Evolutionary conservation across 2,888 invertebrate genomes (phyloP).

Genomic region (Muschampia plurimacula): DNA sequence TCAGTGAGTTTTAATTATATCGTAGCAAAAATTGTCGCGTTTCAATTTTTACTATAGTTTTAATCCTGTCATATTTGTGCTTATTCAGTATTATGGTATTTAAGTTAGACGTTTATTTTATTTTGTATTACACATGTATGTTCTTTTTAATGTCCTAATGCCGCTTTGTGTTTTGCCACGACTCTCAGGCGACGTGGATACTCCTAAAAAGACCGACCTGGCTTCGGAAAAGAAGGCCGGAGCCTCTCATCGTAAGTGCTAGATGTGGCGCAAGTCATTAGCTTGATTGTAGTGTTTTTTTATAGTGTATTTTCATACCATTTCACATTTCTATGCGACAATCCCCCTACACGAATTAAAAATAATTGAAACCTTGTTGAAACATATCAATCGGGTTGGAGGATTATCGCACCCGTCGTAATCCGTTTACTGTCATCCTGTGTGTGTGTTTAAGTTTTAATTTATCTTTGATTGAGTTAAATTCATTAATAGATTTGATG

Average conservation of each 20-base stretch:
- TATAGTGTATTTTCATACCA: constrained; percentile 40
- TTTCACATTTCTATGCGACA: constrained; percentile 34
- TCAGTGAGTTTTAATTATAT: constrained; percentile 71
- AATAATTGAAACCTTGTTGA: constrained; percentile 31
- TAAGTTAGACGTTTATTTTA: constrained; percentile 41
- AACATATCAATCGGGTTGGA: constrained; percentile 24
- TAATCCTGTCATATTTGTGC: constrained; percentile 14
- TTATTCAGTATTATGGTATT: constrained; percentile 27
- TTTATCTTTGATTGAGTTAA: background rate
- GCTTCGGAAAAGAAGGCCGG: constrained; percentile 81
- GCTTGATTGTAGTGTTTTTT: constrained; percentile 50
- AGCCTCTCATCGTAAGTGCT: constrained; percentile 83
- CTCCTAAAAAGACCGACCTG: constrained; percentile 82
- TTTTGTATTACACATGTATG: constrained; percentile 54
- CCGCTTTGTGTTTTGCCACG: constrained; percentile 82
- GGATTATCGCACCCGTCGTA: constrained; percentile 34
- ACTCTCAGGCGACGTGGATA: constrained; percentile 83
- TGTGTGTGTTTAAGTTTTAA: constrained; percentile 21
- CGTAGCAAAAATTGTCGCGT: constrained; percentile 30
- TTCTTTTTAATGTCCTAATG: constrained; percentile 78
- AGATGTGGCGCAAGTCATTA: constrained; percentile 73
- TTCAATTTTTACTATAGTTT: constrained; percentile 20
- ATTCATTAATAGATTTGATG: constrained; percentile 22
- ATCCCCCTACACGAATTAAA: constrained; percentile 30
- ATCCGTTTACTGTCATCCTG: constrained; percentile 35